Percentiles rank a stretch among this genome's conserved stretches.
Evolutionary conservation across 1,140 invertebrate species (phyloP).

Genomic region (Geopemphigus sp.): DNA sequence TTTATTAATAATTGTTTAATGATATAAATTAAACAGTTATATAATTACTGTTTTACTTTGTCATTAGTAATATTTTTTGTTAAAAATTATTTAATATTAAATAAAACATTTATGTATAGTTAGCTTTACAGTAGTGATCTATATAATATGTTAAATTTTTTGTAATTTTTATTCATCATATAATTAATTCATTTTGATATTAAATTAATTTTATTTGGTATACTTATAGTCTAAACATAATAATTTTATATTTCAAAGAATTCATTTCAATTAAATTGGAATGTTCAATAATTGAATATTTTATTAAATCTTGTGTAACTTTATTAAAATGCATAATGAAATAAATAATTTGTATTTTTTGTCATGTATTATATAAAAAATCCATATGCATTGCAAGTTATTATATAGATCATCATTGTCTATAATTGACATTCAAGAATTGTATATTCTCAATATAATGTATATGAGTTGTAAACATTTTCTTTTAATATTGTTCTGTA

Average conservation of each 20-base stretch:
- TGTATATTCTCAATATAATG: background rate
- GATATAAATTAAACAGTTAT: too few species aligned
- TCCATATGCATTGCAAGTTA: background rate
- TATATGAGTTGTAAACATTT: too few species aligned
- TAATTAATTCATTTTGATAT: background rate
- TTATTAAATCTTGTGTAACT: background rate
- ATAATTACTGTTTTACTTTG: too few species aligned
- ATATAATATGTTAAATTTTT: too few species aligned
- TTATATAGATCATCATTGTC: background rate
- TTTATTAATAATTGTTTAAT: too few species aligned
- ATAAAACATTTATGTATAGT: background rate
- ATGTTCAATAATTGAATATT: background rate
- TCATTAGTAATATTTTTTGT: background rate
- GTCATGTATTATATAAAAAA: background rate
- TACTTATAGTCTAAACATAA: too few species aligned
- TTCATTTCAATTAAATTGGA: too few species aligned
- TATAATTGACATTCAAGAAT: background rate
- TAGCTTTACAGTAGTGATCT: background rate
- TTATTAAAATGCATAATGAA: background rate
- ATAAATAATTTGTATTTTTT: background rate
- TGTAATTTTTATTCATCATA: too few species aligned
- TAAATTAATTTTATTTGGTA: background rate
- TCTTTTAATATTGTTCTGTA: background rate
- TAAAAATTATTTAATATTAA: background rate
- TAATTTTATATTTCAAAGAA: too few species aligned